Evolutionary conservation across 2,888 invertebrate genomes (phyloP).

Genomic region (Pasiphila rectangulata): DNA sequence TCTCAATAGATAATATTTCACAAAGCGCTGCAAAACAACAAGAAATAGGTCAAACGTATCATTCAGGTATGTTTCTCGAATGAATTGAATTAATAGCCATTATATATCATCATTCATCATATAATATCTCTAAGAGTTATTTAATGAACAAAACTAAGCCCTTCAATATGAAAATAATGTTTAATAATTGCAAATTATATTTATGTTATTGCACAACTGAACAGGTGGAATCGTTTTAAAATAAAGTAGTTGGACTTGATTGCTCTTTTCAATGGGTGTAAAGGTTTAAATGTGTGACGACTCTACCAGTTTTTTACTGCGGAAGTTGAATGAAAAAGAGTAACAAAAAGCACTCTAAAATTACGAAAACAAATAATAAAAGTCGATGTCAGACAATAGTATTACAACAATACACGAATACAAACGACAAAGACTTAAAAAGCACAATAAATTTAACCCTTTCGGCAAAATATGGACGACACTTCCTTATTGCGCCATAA

Average conservation of each 20-base stretch:
- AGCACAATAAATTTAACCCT: constrained; percentile 76
- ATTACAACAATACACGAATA: constrained; percentile 60
- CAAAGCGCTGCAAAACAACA: no score
- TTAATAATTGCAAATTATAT: constrained; percentile 13
- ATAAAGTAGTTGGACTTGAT: constrained; percentile 8
- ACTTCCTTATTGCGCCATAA: constrained; percentile 79
- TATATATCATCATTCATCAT: constrained; percentile 4
- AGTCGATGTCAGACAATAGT: constrained; percentile 62
- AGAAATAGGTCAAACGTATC: no score
- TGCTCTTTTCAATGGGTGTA: background rate
- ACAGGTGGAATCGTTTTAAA: constrained; percentile 10
- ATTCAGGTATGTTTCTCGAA: no score
- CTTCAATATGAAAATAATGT: constrained; percentile 7
- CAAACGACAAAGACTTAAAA: constrained; percentile 63
- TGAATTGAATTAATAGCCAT: background rate
- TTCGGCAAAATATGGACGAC: constrained; percentile 71
- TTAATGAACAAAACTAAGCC: constrained; percentile 3
- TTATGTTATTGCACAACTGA: constrained; percentile 10
- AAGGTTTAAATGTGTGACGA: constrained; percentile 16
- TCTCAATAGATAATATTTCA: no score
- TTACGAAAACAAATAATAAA: constrained; percentile 70
- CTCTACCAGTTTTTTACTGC: constrained; percentile 1
- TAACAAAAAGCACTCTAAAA: constrained; percentile 61
- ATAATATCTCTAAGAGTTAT: background rate
- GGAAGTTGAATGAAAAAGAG: constrained; percentile 29